Evolutionary conservation across 2,888 invertebrate species (phyloP), one percentile per base, ranked within the genome.

Genomic region (Cosmorhoe ocellata): DNA sequence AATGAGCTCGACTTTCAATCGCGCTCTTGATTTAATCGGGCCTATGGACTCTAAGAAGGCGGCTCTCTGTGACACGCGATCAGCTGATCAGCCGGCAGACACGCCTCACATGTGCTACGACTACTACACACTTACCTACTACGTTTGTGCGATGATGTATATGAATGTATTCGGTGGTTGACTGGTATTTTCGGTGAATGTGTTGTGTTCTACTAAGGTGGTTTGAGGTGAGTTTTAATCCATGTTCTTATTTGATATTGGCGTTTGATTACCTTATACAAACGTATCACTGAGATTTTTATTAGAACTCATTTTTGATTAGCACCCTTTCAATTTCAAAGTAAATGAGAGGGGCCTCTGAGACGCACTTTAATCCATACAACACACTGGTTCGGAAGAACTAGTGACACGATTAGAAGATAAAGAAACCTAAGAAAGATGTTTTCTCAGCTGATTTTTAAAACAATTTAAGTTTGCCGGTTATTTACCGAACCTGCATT

Each of bases 51-150:
- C 28, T 24, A 4, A 1, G 1, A 14, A 5, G 1, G 34, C 3
- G 11, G 24, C 30, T 12, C 27, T 28, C 22, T 34, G 38, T 38
- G 9, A 18, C 40, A 9, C 26, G 22, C 67, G 77, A 83, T 74
- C 84, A 86, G 84, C 84, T 86, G 84, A 81, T 80, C 75, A 62
- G 66, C 71, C 68, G 73, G 61, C 70, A 74, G 79, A 67, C 78
- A 74, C 81, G 75, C 76, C 77, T 74, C 67, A 76, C 84, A 80
- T 84, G 86, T 83, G 83, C 70, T 76, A 61, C 67, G 64, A 58
- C 60, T 75, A 77, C 76, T 74, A 71, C 71, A 69, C 69, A 68
- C 50, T 39, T 80, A 81, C 42, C 26, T 42, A 42, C 83, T 84
- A 84, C 84, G 84, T 71, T 75, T 76, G 85, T 86, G 86, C 67